These are phyloP conservation scores for Nymphicus hollandicus DNA, from an alignment of 2,113 vertebrate genomes.

Conservation along the genomic window DNA sequence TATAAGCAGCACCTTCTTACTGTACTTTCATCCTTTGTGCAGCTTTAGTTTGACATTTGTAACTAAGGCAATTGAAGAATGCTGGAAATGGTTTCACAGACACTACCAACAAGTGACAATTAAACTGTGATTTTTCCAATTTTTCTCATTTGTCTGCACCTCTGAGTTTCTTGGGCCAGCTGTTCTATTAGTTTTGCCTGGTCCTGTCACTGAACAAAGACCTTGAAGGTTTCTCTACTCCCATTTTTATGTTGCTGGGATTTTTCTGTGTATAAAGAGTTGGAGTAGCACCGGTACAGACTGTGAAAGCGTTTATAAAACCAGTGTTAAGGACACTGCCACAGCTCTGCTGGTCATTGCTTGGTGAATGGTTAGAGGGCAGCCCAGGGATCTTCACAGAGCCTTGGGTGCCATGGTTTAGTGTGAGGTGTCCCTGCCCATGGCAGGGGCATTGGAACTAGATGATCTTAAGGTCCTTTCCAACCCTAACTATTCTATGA, in stretches of 20 bases:
- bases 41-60: not conserved
- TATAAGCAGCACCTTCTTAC: not conserved
- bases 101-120: not conserved
- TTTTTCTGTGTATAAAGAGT: not conserved
- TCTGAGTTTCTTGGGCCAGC: not conserved
- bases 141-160: not conserved
- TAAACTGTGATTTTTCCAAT: not conserved
- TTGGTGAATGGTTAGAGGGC: not conserved
- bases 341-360: not conserved
- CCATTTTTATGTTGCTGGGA: not conserved
- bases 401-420: too few species aligned
- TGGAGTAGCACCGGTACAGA: not conserved
- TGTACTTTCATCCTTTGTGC: not conserved
- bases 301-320: not conserved
- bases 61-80: not conserved
- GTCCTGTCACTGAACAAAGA: not conserved
- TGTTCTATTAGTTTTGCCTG: not conserved
- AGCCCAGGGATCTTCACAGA: not conserved
- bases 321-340: not conserved
- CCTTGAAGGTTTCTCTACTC: not conserved
- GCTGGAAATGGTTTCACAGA: not conserved
- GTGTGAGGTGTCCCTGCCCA: too few species aligned
- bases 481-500: too few species aligned
- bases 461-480: too few species aligned
- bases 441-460: too few species aligned